Evolutionary conservation across 2,113 vertebrate genomes (phyloP), one percentile per base, ranked within the genome.

Genomic region (Sakesphorus luctuosus): DNA sequence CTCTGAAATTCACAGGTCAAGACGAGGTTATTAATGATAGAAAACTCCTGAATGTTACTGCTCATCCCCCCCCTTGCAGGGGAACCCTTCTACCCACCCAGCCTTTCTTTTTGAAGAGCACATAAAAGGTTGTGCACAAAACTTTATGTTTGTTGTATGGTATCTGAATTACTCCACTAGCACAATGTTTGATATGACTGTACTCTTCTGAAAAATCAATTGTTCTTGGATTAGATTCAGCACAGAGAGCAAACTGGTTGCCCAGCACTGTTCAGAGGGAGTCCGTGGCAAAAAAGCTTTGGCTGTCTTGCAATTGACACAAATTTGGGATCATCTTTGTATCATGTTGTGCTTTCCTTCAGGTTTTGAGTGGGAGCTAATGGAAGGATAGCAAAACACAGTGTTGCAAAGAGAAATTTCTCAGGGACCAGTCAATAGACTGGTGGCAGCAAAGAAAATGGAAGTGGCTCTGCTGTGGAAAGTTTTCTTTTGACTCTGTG

Each of bases 11-110:
- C 35, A 43, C 21, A 80, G 82, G 63, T 91, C 82, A 63, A 7
- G 4, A 23, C 10, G 43, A 86, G 74, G 63, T 90, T 91, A 90
- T 38, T 59, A 82, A 76, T 82, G 33, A 61, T 5, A 79, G 59
- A 94, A 91, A 90, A 38, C 31, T 89, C 43, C 29, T 58, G 33
- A 79, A 72, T 53, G 52, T 68, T 84, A 20, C 43, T 4, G 3
- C 29, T 71, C 0, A 0, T 18, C 15, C 62, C 38, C 31, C 38
- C 31, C 66, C 65, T 0, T 8, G 14, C 3, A 36, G 35, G 50
- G 29, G 44, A 89, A 35, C 10, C 3, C 12, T 29, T 84, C 29
- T 84, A 59, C 6, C 2, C 6, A 24, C 43, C 35, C 55, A 43
- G 25, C 14, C 38, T 20, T 24, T 63, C 61, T 35, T 56, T 43